Base-by-base conservation (phyloP, 2,113 vertebrate genomes). In the Prunella himalayana region DNA sequence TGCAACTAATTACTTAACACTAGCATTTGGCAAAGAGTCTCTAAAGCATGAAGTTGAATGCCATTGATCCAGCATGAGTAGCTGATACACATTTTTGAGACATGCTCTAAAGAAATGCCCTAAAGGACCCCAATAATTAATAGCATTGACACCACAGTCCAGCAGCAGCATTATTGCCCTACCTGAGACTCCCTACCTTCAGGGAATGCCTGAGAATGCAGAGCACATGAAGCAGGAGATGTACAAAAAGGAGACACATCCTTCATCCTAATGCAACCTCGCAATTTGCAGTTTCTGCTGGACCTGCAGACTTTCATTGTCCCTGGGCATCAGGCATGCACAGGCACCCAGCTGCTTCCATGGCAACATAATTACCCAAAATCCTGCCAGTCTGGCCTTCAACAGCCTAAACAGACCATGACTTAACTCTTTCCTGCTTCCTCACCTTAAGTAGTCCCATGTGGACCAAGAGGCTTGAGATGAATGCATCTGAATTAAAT, bases 401-500 rank as follows among this genome's bases (percentile, higher is more conserved):
- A 69, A 54, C 28, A 75, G 75, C 61, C 57, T 57, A 72, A 88
- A 73, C 33, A 84, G 70, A 73, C 70, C 50, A 16, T 42, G 41
- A 47, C 24, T 96, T 96, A 97, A 94, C 88, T 19, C 19, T 27
- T 80, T 49, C 76, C 66, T 41, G 30, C 33, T 17, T 76, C 50
- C 95, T 88, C 87, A 99, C 99, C 99, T 99, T 99, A 70, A 99
- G 98, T 20, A 99, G 97, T 41, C 99, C 99, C 94, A 99, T 98
- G 95, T 99, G 98, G 68, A 99, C 94, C 61, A 99, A 97, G 57
- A 99, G 97, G 31, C 97, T 98, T 31, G 99, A 99, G 70, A 99
- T 95, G 81, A 99, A 99, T 42, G 71, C 95, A 65, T 98, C 98
- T 19, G 98, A 97, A 94, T 99, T 98, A 97, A 99, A 99, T 33